Percentiles rank a stretch among this genome's conserved stretches.
Evolutionary conservation across 2,797 vertebrate genomes (phyloP).

Genomic region (Rhabdomys pumilio): DNA sequence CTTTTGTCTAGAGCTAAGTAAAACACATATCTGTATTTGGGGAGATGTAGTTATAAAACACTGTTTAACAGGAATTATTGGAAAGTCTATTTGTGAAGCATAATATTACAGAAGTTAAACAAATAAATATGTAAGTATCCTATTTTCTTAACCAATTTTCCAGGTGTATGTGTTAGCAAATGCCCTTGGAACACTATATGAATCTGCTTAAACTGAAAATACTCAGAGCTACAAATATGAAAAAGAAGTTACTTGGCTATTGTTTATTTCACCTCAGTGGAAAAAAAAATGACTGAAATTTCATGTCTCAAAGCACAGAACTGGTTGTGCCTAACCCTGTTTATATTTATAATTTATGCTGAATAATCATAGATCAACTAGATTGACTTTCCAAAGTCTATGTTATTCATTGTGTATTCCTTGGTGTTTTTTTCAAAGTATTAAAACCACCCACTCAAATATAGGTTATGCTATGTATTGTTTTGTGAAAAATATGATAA

Average conservation of each 20-base stretch:
- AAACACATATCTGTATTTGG: slow-evolving; percentile 5
- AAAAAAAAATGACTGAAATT: slow-evolving; percentile 61
- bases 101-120: neutral
- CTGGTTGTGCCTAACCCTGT: neutral
- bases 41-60: neutral
- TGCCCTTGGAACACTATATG: neutral
- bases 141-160: neutral
- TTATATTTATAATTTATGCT: neutral
- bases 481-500: neutral
- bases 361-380: slow-evolving; percentile 15
- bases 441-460: neutral
- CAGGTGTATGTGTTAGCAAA: neutral
- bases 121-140: neutral
- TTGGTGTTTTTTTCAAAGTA: neutral
- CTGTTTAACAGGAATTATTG: slow-evolving; percentile 41
- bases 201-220: slow-evolving; percentile 61
- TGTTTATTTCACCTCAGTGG: slow-evolving; percentile 36
- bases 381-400: slow-evolving; percentile 29
- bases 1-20: slow-evolving; percentile 43
- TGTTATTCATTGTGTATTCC: neutral
- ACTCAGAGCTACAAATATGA: neutral
- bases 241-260: neutral
- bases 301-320: neutral
- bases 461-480: neutral
- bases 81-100: slow-evolving; percentile 18